Conservation (phyloP, 2,797 vertebrate species). For the Sebastes vulpes region DNA sequence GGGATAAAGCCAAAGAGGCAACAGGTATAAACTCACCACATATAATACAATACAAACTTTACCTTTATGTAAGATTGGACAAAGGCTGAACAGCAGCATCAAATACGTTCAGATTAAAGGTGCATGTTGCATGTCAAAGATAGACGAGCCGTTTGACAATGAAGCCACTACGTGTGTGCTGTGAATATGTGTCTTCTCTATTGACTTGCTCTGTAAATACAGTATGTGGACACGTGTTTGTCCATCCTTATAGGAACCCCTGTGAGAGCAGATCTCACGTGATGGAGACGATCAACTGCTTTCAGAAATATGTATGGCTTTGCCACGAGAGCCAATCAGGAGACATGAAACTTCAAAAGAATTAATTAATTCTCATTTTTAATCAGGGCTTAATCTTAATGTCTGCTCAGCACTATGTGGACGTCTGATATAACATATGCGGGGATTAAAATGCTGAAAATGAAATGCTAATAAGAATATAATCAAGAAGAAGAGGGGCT, state of each 20-base stretch:
- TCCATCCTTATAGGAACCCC: not conserved
- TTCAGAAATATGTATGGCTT: constrained; percentile 25
- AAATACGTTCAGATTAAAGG: not conserved
- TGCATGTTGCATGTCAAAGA: not conserved
- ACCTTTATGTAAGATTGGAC: not conserved
- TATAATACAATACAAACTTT: not conserved
- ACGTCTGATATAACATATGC: constrained; percentile 38
- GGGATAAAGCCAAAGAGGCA: not conserved
- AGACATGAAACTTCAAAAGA: constrained; percentile 49
- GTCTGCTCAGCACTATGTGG: constrained; percentile 52
- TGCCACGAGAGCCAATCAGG: constrained; percentile 37
- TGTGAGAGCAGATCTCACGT: not conserved
- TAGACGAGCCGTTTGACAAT: not conserved
- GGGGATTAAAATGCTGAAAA: constrained; percentile 62
- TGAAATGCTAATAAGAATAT: constrained; percentile 59
- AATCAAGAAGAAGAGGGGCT: constrained; percentile 37
- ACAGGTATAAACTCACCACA: not conserved
- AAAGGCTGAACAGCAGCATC: not conserved
- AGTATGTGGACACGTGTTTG: not conserved
- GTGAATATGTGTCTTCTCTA: too few relatives aligned
- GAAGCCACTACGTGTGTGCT: not conserved
- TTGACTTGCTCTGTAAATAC: not conserved
- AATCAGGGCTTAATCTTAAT: constrained; percentile 69
- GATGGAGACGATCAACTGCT: constrained; percentile 9
- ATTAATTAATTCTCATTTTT: constrained; percentile 62